These are phyloP conservation scores for Drosophila orena DNA, from an alignment of 1,140 invertebrate genomes.

Conservation along the genomic window DNA sequence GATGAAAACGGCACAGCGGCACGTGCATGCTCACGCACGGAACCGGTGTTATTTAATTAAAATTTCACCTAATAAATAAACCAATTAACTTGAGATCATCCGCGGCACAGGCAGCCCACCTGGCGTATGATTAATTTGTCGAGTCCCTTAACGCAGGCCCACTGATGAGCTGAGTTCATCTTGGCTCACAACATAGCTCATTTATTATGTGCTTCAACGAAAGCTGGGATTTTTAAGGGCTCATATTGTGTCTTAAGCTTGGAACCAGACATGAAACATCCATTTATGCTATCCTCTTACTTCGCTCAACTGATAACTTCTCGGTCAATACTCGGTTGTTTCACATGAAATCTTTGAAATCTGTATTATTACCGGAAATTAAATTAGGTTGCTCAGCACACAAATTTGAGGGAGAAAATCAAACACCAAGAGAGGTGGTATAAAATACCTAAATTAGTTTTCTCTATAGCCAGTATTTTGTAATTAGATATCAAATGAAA, in stretches of 20 bases:
- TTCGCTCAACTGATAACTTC: not conserved
- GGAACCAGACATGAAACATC: no score
- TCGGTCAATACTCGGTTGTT: no score
- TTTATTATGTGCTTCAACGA: slow-evolving; percentile 12
- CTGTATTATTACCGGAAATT: no score
- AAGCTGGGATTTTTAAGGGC: not conserved
- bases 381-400: no score
- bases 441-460: no score
- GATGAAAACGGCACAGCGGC: not conserved
- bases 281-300: no score
- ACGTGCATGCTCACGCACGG: slow-evolving; percentile 20
- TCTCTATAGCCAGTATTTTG: no score
- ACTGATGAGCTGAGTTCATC: slow-evolving; percentile 14
- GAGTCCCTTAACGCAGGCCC: slow-evolving; percentile 2
- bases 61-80: slow-evolving; percentile 74
- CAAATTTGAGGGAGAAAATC: no score
- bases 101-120: slow-evolving; percentile 36
- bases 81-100: slow-evolving; percentile 68
- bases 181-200: not conserved
- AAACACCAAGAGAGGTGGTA: no score
- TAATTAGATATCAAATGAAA: no score
- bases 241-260: no score
- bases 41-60: slow-evolving; percentile 71
- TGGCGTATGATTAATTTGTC: slow-evolving; percentile 75
- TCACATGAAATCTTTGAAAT: no score